Evolutionary conservation across 2,888 invertebrate species (phyloP).

Genomic region (Ashinkailepas kermadecensis): DNA sequence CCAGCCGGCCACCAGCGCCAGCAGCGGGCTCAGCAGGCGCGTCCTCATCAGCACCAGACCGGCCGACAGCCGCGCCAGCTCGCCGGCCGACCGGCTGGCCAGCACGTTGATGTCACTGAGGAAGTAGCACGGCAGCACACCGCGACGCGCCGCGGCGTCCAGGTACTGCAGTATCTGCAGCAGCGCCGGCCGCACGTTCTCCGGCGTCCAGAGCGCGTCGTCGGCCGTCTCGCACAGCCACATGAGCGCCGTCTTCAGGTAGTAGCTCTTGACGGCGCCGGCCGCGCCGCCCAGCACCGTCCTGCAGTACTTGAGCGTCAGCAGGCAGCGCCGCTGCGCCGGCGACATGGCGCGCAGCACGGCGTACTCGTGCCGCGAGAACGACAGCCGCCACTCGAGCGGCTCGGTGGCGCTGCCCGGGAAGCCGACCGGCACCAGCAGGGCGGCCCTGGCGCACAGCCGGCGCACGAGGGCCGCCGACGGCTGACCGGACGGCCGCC

Average conservation of each 20-base stretch:
- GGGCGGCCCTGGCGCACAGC: not conserved
- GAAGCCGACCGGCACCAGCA: not conserved
- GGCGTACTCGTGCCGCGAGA: not conserved
- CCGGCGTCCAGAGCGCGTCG: not conserved
- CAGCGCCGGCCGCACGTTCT: not conserved
- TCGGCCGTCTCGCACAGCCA: not conserved
- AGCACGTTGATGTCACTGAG: not conserved
- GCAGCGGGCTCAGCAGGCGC: not conserved
- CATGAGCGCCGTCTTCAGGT: slow-evolving; percentile 15
- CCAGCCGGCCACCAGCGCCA: not conserved
- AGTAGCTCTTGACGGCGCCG: not conserved
- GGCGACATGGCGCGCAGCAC: not conserved
- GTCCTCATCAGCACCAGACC: not conserved
- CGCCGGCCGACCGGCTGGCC: not conserved
- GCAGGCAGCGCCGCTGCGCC: not conserved
- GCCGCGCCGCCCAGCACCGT: not conserved
- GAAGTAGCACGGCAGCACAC: not conserved
- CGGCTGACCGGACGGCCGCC: not conserved
- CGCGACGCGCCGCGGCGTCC: not conserved
- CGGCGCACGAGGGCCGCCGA: not conserved
- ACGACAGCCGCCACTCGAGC: not conserved
- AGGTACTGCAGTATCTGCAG: not conserved
- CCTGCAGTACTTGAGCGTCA: not conserved
- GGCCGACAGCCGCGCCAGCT: not conserved
- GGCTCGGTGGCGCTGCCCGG: not conserved